These are phyloP conservation scores for Rhineura floridana DNA, from an alignment of 2,113 vertebrate species.

Conservation along the genomic window DNA sequence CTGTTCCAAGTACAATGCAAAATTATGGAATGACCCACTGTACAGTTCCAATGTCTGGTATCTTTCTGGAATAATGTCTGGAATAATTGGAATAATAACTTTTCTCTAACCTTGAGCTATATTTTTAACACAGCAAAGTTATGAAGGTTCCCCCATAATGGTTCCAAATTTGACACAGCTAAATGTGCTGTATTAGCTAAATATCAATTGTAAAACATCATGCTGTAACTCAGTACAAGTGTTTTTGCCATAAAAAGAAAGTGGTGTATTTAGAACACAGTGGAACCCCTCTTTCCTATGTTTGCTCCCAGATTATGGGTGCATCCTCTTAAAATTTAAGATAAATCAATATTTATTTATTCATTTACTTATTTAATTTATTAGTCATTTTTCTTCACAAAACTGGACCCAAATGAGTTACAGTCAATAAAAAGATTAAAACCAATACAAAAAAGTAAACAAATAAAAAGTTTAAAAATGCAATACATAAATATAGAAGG, in stretches of 20 bases:
- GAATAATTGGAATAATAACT: background rate
- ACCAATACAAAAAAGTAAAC: too few species aligned
- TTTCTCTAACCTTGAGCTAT: background rate
- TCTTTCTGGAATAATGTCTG: too few species aligned
- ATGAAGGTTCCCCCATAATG: constrained; percentile 29
- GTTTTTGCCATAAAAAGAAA: constrained; percentile 15
- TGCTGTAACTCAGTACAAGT: constrained; percentile 38
- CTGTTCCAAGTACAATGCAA: background rate
- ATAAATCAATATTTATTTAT: background rate
- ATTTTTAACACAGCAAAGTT: background rate
- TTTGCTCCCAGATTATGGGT: background rate
- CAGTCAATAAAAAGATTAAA: too few species aligned
- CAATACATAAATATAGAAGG: too few species aligned
- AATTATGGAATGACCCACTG: background rate
- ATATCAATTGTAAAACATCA: constrained; percentile 19
- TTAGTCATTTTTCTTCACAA: too few species aligned
- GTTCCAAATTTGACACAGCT: background rate
- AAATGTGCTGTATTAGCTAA: constrained; percentile 36
- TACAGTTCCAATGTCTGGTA: background rate
- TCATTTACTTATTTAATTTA: too few species aligned
- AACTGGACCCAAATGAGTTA: too few species aligned
- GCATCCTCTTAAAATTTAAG: background rate
- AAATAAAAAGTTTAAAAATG: too few species aligned
- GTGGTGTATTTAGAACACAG: background rate
- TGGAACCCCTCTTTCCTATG: background rate